Percentiles rank a stretch among this genome's conserved stretches.
These are phyloP conservation scores for Lutjanus erythropterus DNA, from an alignment of 2,113 vertebrate genomes.

Conservation along the genomic window DNA sequence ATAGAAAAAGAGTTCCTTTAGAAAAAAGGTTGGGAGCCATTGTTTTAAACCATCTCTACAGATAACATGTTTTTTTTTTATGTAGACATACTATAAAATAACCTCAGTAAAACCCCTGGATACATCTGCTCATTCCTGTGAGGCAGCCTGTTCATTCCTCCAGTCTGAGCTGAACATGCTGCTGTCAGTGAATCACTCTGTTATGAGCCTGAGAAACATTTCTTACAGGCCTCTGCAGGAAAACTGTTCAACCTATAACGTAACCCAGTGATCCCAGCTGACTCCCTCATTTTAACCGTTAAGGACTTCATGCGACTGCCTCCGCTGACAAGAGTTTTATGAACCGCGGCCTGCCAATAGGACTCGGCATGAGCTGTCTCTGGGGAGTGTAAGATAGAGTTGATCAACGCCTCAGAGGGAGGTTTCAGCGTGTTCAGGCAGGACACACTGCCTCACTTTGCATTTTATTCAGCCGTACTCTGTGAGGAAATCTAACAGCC, in stretches of 20 bases:
- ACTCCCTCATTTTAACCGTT: neutral
- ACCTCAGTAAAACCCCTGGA: neutral
- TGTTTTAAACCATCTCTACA: neutral
- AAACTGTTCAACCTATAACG: neutral
- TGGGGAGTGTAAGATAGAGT: constrained; percentile 38
- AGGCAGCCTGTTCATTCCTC: neutral
- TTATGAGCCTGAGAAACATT: neutral
- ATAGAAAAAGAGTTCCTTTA: no score
- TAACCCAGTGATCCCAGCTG: neutral
- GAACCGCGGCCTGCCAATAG: constrained; percentile 12
- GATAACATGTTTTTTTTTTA: neutral
- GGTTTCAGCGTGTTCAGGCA: constrained; percentile 64
- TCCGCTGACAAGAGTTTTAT: neutral
- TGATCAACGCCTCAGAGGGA: constrained; percentile 40
- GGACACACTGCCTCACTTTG: constrained; percentile 32
- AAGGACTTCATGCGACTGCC: neutral
- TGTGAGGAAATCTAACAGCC: neutral
- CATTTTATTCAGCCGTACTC: constrained; percentile 10
- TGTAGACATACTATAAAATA: neutral
- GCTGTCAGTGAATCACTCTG: neutral
- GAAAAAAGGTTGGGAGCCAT: no score
- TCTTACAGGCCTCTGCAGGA: neutral
- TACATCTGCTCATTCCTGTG: neutral
- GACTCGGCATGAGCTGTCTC: neutral
- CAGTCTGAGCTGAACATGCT: neutral